These are phyloP conservation scores for Todiramphus saurophagus DNA, from an alignment of 2,113 vertebrate species.

Conservation along the genomic window DNA sequence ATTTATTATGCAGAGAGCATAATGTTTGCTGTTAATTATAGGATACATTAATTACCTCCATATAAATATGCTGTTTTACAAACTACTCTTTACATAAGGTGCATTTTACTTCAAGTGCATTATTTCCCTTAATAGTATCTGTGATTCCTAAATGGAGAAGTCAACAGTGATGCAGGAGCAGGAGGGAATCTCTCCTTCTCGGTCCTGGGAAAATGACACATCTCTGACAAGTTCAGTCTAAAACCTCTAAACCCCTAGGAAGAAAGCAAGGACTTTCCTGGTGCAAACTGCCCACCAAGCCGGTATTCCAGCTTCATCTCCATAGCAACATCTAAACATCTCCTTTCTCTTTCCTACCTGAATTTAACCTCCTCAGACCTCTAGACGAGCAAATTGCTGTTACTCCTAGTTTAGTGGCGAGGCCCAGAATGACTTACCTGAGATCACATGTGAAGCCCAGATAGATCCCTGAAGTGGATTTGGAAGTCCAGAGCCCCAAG, in stretches of 20 bases:
- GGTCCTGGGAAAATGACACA: neutral
- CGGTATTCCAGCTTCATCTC: neutral
- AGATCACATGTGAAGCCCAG: neutral
- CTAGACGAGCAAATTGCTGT: neutral
- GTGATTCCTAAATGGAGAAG: neutral
- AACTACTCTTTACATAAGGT: neutral
- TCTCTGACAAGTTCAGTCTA: neutral
- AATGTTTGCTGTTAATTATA: neutral
- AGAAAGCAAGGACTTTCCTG: neutral
- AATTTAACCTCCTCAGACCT: neutral
- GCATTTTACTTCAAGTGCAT: neutral
- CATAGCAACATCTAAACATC: neutral
- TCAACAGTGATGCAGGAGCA: neutral
- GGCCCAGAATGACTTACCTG: neutral
- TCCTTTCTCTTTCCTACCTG: neutral
- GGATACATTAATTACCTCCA: neutral
- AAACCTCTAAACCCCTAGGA: neutral
- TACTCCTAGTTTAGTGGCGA: neutral
- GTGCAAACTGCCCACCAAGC: neutral
- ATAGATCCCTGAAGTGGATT: neutral
- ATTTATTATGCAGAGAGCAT: neutral
- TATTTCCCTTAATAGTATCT: neutral
- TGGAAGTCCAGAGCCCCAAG: neutral
- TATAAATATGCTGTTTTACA: neutral
- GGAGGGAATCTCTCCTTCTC: neutral